phyloP scores from a whole-genome alignment of 2,113 vertebrate genomes.

The Lamprologus sp. region DNA sequence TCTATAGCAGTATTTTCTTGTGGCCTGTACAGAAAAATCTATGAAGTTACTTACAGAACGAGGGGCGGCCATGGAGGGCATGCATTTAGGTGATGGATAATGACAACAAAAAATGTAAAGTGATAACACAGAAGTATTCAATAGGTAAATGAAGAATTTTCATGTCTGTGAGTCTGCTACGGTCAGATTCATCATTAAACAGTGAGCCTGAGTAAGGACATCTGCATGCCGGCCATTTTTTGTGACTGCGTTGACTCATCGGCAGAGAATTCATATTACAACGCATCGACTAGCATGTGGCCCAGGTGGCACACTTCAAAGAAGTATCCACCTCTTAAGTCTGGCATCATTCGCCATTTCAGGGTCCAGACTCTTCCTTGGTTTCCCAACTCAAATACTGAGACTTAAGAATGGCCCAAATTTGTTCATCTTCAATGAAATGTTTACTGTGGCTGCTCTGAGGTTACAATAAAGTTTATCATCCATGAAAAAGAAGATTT shows the following conservation, averaged over 20 bases:
- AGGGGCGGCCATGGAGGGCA: constrained; percentile 48
- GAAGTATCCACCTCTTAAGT: neutral
- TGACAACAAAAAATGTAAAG: neutral
- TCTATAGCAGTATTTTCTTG: constrained; percentile 54
- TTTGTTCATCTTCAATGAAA: neutral
- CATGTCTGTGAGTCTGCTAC: neutral
- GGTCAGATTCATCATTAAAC: neutral
- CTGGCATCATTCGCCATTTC: neutral
- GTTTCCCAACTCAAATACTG: neutral
- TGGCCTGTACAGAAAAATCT: constrained; percentile 80
- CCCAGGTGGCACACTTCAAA: neutral
- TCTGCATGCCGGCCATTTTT: neutral
- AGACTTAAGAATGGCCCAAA: neutral
- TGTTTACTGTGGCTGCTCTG: neutral
- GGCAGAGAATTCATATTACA: neutral
- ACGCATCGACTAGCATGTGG: neutral
- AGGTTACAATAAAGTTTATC: neutral
- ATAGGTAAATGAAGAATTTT: neutral
- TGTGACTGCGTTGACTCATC: neutral
- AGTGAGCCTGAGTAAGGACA: neutral
- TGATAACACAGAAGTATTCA: neutral
- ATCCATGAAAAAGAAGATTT: neutral
- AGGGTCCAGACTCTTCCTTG: neutral
- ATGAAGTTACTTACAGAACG: constrained; percentile 78
- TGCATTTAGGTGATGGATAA: constrained; percentile 74